Base-by-base conservation (phyloP, 2,888 invertebrate species). In the Eretmocerus hayati region DNA sequence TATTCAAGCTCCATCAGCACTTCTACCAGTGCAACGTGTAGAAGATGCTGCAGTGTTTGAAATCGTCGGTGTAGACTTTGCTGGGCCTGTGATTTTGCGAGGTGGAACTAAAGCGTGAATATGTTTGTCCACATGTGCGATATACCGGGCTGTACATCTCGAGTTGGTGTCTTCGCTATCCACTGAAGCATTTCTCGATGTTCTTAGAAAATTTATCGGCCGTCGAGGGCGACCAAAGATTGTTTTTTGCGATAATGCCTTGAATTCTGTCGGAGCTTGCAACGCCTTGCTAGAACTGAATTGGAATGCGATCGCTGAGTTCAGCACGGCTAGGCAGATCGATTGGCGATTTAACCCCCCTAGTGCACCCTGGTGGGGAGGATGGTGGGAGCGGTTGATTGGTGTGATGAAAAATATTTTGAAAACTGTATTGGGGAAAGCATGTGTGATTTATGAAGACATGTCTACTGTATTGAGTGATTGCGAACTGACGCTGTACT, bases 71-170 rank as follows among this genome's bases (percentile, higher is more conserved):
- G 50, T 65, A 5, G 66, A 67, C 53, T 56, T 66, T 38, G 56
- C 61, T 1, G 70, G 71, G 1, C 68, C 70, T 1, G 23, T 70
- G 56, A 19, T 48, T 42, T n/a, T 54, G 59, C 13, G 42, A 31
- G 56, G 48, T 13, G 55, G 55, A 6, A 20, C 41, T n/a, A 60
- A 62, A 36, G 56, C 53, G 3, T 69, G 60, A 57, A 57, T 70
- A 4, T 54, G 58, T n/a, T 22, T 72, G 5, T 63, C 61, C 40
- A 70, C 70, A 0, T 72, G 70, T 56, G 61, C 66, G 1, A 52
- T 65, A 0, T 67, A 63, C 19, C 43, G 45, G 5, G 45, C 45
- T 9, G 30, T 35, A 3, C 37, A 45, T 18, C 16, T 46, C 8
- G 32, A 46, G 18, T 18, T 46, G 8, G 37, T 21, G 3, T 19